phyloP scores from a whole-genome alignment of 1,140 invertebrate species.

The Tyrophagus putrescentiae region DNA sequence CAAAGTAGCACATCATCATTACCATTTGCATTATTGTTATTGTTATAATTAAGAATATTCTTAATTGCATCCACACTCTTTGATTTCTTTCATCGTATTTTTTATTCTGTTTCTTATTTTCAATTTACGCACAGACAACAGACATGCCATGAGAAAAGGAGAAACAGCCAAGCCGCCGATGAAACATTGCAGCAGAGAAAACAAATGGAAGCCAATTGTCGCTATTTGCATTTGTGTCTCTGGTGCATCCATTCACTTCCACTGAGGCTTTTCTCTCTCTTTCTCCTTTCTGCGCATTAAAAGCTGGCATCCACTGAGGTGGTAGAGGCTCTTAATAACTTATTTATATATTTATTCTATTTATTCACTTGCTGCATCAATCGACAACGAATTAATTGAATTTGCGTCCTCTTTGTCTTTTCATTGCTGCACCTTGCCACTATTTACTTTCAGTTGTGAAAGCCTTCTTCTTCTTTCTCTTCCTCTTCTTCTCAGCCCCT shows the following conservation, averaged over 20 bases:
- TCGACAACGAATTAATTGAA: conserved; percentile 3
- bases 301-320: background rate
- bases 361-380: background rate
- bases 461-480: background rate
- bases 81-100: background rate
- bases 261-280: too few species aligned
- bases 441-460: conserved; percentile 4
- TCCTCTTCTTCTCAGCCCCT: too few species aligned
- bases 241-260: too few species aligned
- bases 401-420: background rate
- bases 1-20: conserved; percentile 14
- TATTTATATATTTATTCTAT: conserved; percentile 6
- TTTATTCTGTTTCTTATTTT: background rate
- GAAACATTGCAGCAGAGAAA: too few species aligned
- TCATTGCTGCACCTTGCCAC: background rate
- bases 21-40: conserved; percentile 10
- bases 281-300: too few species aligned
- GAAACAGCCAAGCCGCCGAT: too few species aligned
- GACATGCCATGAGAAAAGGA: too few species aligned
- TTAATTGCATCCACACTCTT: conserved; percentile 12
- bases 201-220: too few species aligned
- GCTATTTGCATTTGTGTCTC: too few species aligned
- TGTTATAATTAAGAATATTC: conserved; percentile 16
- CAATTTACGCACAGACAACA: background rate
- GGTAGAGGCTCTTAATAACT: conserved; percentile 1